Base-by-base conservation (phyloP, 2,113 vertebrate species). In the Piaya cayana region DNA sequence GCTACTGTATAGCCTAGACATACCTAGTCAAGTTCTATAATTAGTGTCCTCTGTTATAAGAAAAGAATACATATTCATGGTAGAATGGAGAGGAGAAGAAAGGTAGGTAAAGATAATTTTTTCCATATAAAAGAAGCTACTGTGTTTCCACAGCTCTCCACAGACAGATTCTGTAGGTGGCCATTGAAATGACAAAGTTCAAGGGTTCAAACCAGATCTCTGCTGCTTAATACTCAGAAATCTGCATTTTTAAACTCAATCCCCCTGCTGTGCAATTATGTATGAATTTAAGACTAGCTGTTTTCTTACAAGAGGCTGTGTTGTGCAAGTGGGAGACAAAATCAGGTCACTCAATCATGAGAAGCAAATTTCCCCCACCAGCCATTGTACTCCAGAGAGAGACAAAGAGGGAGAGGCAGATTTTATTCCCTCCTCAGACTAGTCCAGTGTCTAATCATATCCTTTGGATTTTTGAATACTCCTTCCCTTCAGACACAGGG, bases 131-230 rank as follows among this genome's bases (percentile, higher is more conserved):
- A 98, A 97, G 97, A 94, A 95, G 86, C 96, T 92, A 97, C 97
- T 98, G 96, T 98, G 92, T 91, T 94, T 90, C 78, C 10, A 58
- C n/a, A 69, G 39, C 94, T 95, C 92, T 96, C 70, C 39, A 58
- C 85, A 65, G 92, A 92, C 1, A 34, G 84, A 72, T 97, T 97
- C 97, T 95, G 95, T 97, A 97, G 97, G 98, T 97, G 97, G 97
- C 90, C 97, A 96, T 96, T 97, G 87, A 95, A 97, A 96, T 96
- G 97, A 98, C 95, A 98, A 98, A 97, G 97, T 98, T 98, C 97
- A 98, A 98, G 92, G 97, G 97, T 97, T 98, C 96, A 96, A 90
- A 97, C 97, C 69, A 97, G 96, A 97, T 97, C 97, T 97, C 96
- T 97, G 90, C 95, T 96, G 94, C 94, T 93, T 95, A 95, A 95